Evolutionary conservation across 2,113 vertebrate species (phyloP), one percentile per base, ranked within the genome.

Genomic region (Myodes glareolus): DNA sequence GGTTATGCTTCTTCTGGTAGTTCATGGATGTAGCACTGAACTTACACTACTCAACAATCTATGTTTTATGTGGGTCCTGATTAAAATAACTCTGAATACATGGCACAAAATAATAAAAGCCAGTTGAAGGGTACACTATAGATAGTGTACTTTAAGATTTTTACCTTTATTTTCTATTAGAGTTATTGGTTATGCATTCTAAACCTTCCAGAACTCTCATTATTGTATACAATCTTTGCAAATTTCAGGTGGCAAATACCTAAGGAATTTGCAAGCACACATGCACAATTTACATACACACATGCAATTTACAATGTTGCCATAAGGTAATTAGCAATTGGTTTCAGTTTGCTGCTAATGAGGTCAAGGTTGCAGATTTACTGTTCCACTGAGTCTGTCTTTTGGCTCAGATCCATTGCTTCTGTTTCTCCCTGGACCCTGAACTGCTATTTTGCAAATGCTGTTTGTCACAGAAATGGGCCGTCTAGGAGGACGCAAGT

Each of bases 281-380:
- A 73, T 45, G 47, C 17, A 77, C 5, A 72, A 67, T 96, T 94
- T 87, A 47, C 39, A 70, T 86, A 82, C 1, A 50, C 7, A 70
- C 61, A 52, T 36, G 70, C 55, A 88, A 87, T 70, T 88, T 91
- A 93, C 31, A 27, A 6, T 68, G 61, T 2, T 80, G 76, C 95
- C 90, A 93, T 92, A 96, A 94, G 94, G 87, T 89, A 93, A 96
- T 95, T 97, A 95, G 86, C 55, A 72, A 0, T 78, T 95, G 90
- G 92, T 86, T 97, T 70, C 90, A 70, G 72, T 96, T 94, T 96
- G 95, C 76, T 95, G 72, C 87, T 97, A 95, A 97, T 93, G 96
- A 96, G 87, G 92, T 91, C 90, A 91, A 73, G 90, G 58, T 94
- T 76, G 50, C 87, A 89, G 87, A 85, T 86, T 88, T 84, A 94